Base-by-base conservation (phyloP, 1,140 invertebrate species). In the Macrosteles quadrilineatus region DNA sequence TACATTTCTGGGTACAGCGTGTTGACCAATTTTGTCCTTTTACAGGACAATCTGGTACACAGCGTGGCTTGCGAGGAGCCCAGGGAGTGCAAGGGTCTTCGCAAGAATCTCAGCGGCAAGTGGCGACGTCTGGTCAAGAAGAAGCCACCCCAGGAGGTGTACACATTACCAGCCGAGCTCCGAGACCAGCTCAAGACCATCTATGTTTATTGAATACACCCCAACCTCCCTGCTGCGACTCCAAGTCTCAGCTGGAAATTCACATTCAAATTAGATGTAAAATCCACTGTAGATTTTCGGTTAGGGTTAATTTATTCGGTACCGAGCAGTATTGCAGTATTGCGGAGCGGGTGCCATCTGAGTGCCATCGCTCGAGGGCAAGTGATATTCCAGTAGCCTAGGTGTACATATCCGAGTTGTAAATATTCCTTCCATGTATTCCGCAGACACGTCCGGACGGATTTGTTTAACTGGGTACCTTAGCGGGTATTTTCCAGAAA, bases 101-200 rank as follows among this genome's bases (percentile, higher is more conserved):
- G 90, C 69, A 93, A 92, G 78, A 92, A 93, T 77, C 86, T 93
- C 73, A 90, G 90, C 73, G 91, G 91, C 74, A 88, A 88, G 75
- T 92, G 91, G 87, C 88, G 90, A 80, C 86, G 90, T 74, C 82
- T 93, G 73, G 90, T 92, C 66, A 91, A 91, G 77, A 89, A 87
- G 85, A 92, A 93, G 83, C 86, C 89, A 32, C 87, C 88, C 75
- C 86, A 88, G 78, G 90, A 93, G 76, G 86, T 89, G 68, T 92
- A 91, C 83, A 90, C 90, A 76, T 92, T 94, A 83, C 91, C 92
- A 67, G 89, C 91, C 30, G 92, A 94, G 82, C 84, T 93, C 70
- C 91, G 91, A 80, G 91, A 91, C 73, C 92, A 94, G 82, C 85
- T 94, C 45, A 94, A 94, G 81, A 90, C 92, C 77, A 94, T 94